These are phyloP conservation scores for Drosophila albomicans DNA, from an alignment of 1,140 invertebrate genomes.

Conservation along the genomic window DNA sequence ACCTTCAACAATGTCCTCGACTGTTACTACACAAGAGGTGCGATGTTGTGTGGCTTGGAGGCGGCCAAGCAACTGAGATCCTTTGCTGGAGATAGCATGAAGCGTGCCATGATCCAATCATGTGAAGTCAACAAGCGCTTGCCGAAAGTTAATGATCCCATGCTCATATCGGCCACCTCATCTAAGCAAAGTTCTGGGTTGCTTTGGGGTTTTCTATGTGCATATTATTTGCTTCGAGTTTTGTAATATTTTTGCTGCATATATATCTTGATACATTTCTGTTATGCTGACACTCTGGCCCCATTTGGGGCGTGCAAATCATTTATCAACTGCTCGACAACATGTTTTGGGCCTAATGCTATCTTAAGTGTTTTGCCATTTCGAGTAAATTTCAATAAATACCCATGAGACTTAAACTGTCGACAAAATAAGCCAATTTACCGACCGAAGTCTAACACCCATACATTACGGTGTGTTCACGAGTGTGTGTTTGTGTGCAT, in stretches of 20 bases:
- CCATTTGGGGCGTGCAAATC: constrained; percentile 21
- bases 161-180: constrained; percentile 39
- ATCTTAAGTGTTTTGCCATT: constrained; percentile 77
- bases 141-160: constrained; percentile 59
- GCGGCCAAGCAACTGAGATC: constrained; percentile 65
- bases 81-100: constrained; percentile 70
- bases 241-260: constrained; percentile 3
- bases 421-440: constrained; percentile 82
- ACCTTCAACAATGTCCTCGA: constrained; percentile 73
- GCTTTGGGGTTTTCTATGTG: not conserved
- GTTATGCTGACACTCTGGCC: constrained; percentile 11
- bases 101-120: constrained; percentile 44
- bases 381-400: constrained; percentile 81
- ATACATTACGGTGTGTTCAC: constrained; percentile 16
- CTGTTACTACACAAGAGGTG: constrained; percentile 71
- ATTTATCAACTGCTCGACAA: constrained; percentile 47
- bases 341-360: constrained; percentile 42
- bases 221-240: not conserved
- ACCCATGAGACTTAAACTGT: constrained; percentile 73
- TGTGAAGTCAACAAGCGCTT: constrained; percentile 50
- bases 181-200: not conserved
- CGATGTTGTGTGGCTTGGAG: constrained; percentile 71
- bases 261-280: constrained; percentile 25
- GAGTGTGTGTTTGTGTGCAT: constrained; percentile 20
- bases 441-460: constrained; percentile 39